phyloP scores from a whole-genome alignment of 2,113 vertebrate genomes.

The Loxodonta africana region DNA sequence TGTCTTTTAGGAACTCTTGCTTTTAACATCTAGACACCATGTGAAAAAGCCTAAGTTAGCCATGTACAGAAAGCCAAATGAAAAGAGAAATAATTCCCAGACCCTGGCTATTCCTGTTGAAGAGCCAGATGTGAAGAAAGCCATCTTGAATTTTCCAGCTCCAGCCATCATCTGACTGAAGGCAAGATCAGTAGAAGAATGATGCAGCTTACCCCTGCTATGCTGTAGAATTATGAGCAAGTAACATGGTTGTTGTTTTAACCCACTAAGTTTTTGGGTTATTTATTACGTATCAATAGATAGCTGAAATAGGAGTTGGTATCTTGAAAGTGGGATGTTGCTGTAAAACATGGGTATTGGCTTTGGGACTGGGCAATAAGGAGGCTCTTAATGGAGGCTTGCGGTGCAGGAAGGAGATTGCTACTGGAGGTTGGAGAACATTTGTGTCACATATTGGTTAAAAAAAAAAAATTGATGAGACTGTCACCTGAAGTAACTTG shows the following conservation, averaged over 20 bases:
- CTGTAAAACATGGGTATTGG: background rate
- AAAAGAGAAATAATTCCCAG: background rate
- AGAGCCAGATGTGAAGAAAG: background rate
- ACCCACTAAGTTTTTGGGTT: background rate
- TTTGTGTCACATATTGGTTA: background rate
- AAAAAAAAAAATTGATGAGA: background rate
- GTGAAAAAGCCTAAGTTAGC: background rate
- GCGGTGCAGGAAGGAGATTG: background rate
- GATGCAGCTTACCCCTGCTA: background rate
- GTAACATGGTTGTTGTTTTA: background rate
- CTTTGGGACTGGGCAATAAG: background rate
- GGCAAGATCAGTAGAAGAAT: background rate
- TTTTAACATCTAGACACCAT: background rate
- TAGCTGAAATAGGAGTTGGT: background rate
- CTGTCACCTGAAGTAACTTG: background rate
- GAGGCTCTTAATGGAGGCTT: background rate
- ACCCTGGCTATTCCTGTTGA: background rate
- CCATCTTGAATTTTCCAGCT: no score
- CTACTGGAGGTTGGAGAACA: background rate
- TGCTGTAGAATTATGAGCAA: background rate
- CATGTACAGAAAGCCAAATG: background rate
- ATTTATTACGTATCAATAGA: background rate
- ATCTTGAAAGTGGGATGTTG: background rate
- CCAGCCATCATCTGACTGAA: background rate
- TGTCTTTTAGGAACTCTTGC: background rate